Percentiles rank a stretch among this genome's conserved stretches.
phyloP scores from a whole-genome alignment of 2,113 vertebrate species.

The Nannospalax galili region DNA sequence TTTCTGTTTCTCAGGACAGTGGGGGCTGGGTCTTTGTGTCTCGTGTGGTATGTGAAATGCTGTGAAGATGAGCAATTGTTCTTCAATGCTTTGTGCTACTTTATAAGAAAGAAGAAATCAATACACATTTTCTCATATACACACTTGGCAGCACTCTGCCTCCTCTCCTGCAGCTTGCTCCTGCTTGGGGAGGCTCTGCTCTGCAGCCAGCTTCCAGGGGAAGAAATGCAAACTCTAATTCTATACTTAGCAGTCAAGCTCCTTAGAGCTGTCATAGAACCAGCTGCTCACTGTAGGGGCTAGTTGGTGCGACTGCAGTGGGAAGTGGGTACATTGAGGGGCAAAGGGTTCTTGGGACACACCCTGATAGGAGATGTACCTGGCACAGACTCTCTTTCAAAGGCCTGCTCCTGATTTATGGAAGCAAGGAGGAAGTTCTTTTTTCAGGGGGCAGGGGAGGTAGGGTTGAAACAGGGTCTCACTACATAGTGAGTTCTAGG shows the following conservation, averaged over 20 bases:
- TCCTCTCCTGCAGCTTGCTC: background rate
- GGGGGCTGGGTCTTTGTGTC: constrained; percentile 71
- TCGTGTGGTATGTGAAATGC: constrained; percentile 64
- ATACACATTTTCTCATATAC: constrained; percentile 79
- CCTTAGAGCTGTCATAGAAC: background rate
- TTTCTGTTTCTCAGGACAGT: constrained; percentile 23
- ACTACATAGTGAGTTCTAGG: background rate
- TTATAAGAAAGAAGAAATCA: constrained; percentile 79
- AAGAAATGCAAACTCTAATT: constrained; percentile 2
- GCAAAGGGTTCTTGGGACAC: background rate
- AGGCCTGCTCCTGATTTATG: background rate
- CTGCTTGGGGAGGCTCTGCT: constrained; percentile 9
- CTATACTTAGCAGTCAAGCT: constrained; percentile 11
- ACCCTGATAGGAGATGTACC: background rate
- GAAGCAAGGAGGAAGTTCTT: background rate
- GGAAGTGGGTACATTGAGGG: no score
- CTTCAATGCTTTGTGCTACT: constrained; percentile 72
- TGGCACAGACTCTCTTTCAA: background rate
- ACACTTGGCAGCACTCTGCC: constrained; percentile 56
- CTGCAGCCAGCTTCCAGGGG: background rate
- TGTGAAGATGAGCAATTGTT: constrained; percentile 72
- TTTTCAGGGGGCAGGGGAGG: no score
- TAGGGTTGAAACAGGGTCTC: no score
- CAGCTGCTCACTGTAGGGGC: background rate
- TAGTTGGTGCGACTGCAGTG: background rate